A percentile compares a stretch with the other conserved stretches of the same genome.
Conservation (phyloP, 1,140 invertebrate genomes). For the Oscheius sp. region DNA sequence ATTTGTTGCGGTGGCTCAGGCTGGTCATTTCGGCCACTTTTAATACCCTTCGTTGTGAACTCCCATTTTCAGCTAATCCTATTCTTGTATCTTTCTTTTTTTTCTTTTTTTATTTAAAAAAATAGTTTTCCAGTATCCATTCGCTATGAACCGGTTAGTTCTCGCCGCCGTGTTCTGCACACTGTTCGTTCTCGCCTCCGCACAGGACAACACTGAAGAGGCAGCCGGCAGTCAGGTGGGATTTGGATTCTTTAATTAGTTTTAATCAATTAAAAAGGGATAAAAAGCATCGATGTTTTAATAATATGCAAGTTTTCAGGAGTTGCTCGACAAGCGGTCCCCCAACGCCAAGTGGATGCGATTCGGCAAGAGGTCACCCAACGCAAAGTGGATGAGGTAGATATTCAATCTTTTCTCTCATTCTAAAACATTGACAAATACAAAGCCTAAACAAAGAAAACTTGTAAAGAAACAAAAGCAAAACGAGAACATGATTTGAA, state of each 20-base stretch:
- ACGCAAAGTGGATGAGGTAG: conserved; percentile 37
- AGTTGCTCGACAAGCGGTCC: conserved; percentile 23
- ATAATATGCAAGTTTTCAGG: not conserved
- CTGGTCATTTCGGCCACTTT: too few relatives aligned
- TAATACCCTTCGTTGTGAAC: too few relatives aligned
- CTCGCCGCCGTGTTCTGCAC: conserved; percentile 3
- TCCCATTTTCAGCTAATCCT: too few relatives aligned
- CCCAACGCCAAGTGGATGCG: conserved; percentile 35
- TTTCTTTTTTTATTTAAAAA: too few relatives aligned
- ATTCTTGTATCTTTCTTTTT: too few relatives aligned
- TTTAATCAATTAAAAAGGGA: not conserved
- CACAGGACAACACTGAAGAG: not conserved
- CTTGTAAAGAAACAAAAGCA: too few relatives aligned
- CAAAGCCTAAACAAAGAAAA: too few relatives aligned
- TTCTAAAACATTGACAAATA: too few relatives aligned
- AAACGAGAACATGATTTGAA: too few relatives aligned
- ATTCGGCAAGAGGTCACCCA: conserved; percentile 35
- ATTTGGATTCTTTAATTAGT: not conserved
- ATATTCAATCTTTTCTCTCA: too few relatives aligned
- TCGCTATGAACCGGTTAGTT: conserved; percentile 4
- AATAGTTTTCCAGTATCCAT: too few relatives aligned
- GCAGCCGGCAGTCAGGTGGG: not conserved
- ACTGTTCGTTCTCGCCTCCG: not conserved
- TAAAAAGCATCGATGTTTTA: not conserved
- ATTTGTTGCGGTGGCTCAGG: too few relatives aligned